Conservation (phyloP, 30 jellyfish, hydroid and myxozoan genomes). For the Clytia hemisphaerica region DNA sequence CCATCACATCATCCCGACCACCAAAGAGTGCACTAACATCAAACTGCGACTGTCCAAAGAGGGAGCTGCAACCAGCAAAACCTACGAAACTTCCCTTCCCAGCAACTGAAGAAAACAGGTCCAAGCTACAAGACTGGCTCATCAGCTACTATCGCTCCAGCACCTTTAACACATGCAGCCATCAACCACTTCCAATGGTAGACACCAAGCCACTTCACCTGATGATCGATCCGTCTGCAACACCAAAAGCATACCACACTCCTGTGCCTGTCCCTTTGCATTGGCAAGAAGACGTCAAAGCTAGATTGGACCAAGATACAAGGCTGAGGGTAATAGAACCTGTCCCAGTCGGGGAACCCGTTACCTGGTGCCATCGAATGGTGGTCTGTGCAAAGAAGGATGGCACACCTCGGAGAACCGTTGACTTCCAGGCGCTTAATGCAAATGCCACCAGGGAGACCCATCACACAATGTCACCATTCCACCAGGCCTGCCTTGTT, state of each 20-base stretch:
- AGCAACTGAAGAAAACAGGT: background rate
- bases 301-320: conserved; percentile 40
- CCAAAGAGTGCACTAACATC: no score
- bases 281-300: conserved; percentile 38
- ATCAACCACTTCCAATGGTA: conserved; percentile 1
- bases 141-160: conserved; percentile 14
- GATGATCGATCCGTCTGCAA: conserved; percentile 11
- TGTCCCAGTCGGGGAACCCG: conserved; percentile 37
- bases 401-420: conserved; percentile 40
- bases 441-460: conserved; percentile 26
- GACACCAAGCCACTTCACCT: conserved; percentile 20
- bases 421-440: conserved; percentile 38
- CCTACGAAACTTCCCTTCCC: conserved; percentile 28
- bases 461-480: conserved; percentile 46
- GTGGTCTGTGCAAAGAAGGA: conserved; percentile 18
- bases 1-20: no score
- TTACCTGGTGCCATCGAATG: conserved; percentile 42
- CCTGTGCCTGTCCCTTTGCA: no score
- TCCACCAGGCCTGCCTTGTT: no score
- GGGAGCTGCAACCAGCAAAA: conserved; percentile 15
- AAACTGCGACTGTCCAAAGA: conserved; percentile 3
- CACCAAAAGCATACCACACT: conserved; percentile 27
- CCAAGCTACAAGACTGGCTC: conserved; percentile 3
- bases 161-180: conserved; percentile 5
- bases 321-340: conserved; percentile 38